phyloP scores from a whole-genome alignment of 2,113 vertebrate species.

The Petrocephalus microphthalmus region DNA sequence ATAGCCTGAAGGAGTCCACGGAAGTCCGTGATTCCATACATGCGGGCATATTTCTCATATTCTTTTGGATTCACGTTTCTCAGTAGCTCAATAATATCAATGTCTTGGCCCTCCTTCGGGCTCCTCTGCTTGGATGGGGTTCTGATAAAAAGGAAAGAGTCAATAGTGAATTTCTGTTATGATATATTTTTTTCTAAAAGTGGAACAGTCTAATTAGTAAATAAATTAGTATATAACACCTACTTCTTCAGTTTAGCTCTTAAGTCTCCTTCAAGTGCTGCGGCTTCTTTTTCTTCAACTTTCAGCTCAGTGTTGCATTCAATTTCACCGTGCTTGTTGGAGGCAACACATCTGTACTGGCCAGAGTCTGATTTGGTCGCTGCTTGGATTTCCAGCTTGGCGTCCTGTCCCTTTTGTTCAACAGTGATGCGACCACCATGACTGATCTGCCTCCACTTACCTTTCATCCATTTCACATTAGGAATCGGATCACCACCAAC shows the following conservation, averaged over 20 bases:
- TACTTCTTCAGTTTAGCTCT: conserved; percentile 91
- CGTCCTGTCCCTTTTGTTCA: conserved; percentile 80
- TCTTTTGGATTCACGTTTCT: conserved; percentile 98
- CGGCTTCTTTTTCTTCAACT: conserved; percentile 75
- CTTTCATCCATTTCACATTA: conserved; percentile 95
- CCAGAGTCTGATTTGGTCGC: conserved; percentile 83
- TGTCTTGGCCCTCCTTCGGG: conserved; percentile 79
- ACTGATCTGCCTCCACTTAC: conserved; percentile 93
- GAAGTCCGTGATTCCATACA: conserved; percentile 98
- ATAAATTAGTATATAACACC: conserved; percentile 23
- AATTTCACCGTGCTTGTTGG: conserved; percentile 84
- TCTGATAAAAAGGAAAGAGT: conserved; percentile 52
- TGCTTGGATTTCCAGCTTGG: conserved; percentile 81
- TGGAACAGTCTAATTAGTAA: not conserved
- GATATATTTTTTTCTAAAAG: not conserved
- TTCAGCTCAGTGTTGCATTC: conserved; percentile 75
- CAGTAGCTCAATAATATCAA: conserved; percentile 90
- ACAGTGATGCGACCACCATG: conserved; percentile 85
- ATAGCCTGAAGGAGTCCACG: conserved; percentile 94
- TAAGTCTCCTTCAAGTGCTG: conserved; percentile 75
- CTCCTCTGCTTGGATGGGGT: conserved; percentile 87
- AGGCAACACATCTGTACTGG: conserved; percentile 80
- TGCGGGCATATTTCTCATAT: conserved; percentile 96
- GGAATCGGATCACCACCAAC: conserved; percentile 95
- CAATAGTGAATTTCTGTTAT: not conserved